These are phyloP conservation scores for Polydrusus tereticollis DNA, from an alignment of 2,888 invertebrate species.

Conservation along the genomic window DNA sequence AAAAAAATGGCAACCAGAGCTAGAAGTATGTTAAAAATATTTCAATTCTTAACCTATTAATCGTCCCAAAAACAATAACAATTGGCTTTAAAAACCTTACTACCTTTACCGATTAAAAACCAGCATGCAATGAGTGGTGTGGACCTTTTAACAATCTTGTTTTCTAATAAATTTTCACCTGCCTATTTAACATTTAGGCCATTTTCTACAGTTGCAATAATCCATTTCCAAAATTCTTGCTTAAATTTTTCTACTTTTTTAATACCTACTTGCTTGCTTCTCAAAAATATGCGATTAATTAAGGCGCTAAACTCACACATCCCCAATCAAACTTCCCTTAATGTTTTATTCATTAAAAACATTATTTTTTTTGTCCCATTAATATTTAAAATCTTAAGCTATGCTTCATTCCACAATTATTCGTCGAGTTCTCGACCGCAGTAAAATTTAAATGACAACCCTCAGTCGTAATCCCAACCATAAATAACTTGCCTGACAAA, in stretches of 20 bases:
- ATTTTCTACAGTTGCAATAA: conserved; percentile 70
- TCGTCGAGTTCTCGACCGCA: no score
- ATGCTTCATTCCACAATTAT: no score
- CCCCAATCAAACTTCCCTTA: not conserved
- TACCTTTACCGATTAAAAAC: not conserved
- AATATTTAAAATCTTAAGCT: no score
- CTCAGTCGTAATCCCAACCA: no score
- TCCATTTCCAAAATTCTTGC: conserved; percentile 46
- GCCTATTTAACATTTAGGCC: conserved; percentile 56
- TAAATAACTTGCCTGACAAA: no score
- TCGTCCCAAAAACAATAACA: not conserved
- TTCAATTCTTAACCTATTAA: not conserved
- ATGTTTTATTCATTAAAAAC: no score
- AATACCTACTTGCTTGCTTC: not conserved
- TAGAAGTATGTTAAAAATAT: conserved; percentile 75
- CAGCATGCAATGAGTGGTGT: conserved; percentile 19
- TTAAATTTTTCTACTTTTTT: conserved; percentile 48
- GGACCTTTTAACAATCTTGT: conserved; percentile 4
- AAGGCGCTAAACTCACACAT: not conserved
- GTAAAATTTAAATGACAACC: no score
- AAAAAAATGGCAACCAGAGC: conserved; percentile 94
- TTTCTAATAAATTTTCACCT: not conserved
- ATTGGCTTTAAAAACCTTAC: not conserved
- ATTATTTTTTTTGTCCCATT: no score
- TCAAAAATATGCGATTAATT: not conserved